A percentile compares a stretch with the other conserved stretches of the same genome.
These are phyloP conservation scores for Terebella lapidaria DNA, from an alignment of 2,888 invertebrate species.

Conservation along the genomic window DNA sequence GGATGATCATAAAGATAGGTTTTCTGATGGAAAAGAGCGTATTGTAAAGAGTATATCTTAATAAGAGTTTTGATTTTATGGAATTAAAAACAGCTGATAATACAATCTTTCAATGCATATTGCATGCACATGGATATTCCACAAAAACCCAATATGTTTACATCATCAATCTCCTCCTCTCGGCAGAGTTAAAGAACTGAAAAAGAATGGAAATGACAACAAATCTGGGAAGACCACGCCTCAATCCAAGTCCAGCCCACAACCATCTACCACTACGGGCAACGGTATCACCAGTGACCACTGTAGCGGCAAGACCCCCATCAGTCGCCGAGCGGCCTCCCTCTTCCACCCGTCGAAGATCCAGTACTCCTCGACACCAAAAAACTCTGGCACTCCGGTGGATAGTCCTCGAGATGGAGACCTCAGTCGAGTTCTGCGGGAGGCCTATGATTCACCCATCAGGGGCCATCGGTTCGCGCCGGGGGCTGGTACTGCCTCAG, in stretches of 20 bases:
- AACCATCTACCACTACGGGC: neutral
- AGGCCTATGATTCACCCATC: slow-evolving; percentile 14
- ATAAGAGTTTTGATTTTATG: neutral
- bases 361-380: slow-evolving; percentile 22
- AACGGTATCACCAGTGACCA: too few species aligned
- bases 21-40: too few species aligned
- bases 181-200: slow-evolving; percentile 24
- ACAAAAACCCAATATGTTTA: neutral
- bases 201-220: slow-evolving; percentile 11
- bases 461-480: slow-evolving; percentile 14
- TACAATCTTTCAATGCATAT: too few species aligned
- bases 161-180: neutral
- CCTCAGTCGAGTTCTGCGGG: slow-evolving; percentile 8
- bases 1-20: too few species aligned
- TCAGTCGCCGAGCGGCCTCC: too few species aligned
- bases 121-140: neutral
- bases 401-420: neutral
- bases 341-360: slow-evolving; percentile 25
- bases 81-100: too few species aligned
- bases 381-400: slow-evolving; percentile 3
- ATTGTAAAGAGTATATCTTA: neutral
- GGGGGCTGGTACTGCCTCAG: too few species aligned
- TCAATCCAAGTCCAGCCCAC: neutral
- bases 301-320: too few species aligned
- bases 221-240: neutral